phyloP scores from a whole-genome alignment of 2,113 vertebrate species.

The Nycticorax nycticorax region DNA sequence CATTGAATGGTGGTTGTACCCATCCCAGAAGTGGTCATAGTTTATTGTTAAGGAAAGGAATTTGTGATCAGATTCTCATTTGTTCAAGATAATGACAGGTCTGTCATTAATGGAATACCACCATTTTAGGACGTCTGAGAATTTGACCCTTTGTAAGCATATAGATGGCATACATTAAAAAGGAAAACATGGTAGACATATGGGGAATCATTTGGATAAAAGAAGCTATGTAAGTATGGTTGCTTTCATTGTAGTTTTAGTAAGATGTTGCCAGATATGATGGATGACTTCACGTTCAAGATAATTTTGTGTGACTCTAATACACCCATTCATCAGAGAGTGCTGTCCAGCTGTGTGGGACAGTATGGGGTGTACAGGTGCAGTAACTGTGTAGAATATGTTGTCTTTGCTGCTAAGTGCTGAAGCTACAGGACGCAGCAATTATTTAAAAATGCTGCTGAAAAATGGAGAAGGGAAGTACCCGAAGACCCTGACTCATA shows the following conservation, averaged over 20 bases:
- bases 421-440: constrained; percentile 9
- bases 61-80: not conserved
- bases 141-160: not conserved
- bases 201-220: not conserved
- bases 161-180: not conserved
- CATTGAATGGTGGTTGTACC: not conserved
- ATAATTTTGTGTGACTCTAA: not conserved
- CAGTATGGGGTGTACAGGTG: not conserved
- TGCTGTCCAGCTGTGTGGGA: not conserved
- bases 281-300: not conserved
- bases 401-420: not conserved
- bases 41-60: not conserved
- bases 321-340: not conserved
- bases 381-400: not conserved
- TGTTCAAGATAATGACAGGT: not conserved
- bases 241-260: not conserved
- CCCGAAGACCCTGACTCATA: not conserved
- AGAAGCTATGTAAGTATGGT: not conserved
- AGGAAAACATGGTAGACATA: not conserved
- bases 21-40: rapidly evolving
- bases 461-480: not conserved
- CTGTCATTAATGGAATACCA: not conserved
- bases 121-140: not conserved
- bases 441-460: constrained; percentile 23
- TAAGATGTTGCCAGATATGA: not conserved